phyloP scores from a whole-genome alignment of 1,140 invertebrate species.

The Lethrus apterus region DNA sequence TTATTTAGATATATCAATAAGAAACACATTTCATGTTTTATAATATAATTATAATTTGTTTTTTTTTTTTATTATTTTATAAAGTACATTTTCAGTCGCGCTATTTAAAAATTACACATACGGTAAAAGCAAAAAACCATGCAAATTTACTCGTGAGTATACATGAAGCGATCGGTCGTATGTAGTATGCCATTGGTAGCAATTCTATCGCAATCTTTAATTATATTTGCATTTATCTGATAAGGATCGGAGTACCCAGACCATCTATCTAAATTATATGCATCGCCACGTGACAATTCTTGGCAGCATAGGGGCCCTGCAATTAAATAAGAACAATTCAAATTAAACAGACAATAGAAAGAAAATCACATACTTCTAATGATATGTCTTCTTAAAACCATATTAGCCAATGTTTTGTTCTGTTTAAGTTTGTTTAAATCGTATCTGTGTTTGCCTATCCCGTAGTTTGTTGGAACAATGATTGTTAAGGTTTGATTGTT shows the following conservation, averaged over 20 bases:
- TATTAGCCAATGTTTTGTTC: conserved; percentile 41
- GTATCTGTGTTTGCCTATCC: conserved; percentile 46
- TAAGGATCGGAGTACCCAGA: neutral
- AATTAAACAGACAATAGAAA: neutral
- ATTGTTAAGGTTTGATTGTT: conserved; percentile 45
- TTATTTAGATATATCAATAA: too few relatives aligned
- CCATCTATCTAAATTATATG: conserved; percentile 10
- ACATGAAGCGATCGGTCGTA: conserved; percentile 42
- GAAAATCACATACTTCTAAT: conserved; percentile 40
- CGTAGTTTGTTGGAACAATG: conserved; percentile 57
- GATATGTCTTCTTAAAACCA: conserved; percentile 46
- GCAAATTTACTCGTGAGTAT: neutral
- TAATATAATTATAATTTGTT: too few relatives aligned
- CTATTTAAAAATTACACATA: too few relatives aligned
- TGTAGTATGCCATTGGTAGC: conserved; percentile 55
- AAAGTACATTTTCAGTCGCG: too few relatives aligned
- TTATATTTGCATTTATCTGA: neutral
- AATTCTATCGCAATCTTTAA: conserved; percentile 45
- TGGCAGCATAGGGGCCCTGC: conserved; percentile 10
- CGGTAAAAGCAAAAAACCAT: too few relatives aligned
- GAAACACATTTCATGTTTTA: too few relatives aligned
- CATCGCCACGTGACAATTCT: conserved; percentile 1
- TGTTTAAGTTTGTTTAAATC: conserved; percentile 40
- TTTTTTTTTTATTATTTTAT: too few relatives aligned
- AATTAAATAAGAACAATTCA: neutral